Evolutionary conservation across 1,140 invertebrate genomes (phyloP).

Genomic region (Homalodisca vitripennis): DNA sequence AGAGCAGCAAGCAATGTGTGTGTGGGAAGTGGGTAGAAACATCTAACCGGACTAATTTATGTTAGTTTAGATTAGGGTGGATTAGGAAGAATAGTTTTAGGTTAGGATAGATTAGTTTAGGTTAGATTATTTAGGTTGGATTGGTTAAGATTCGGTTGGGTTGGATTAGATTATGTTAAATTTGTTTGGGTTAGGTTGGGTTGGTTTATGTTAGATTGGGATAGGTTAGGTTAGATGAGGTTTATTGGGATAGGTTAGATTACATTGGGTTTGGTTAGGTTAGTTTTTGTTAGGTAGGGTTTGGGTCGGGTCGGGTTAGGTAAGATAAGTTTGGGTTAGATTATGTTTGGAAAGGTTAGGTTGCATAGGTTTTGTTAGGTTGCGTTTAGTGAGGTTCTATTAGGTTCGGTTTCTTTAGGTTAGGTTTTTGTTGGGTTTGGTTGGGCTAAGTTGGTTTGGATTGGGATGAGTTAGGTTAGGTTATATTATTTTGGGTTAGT

Average conservation of each 20-base stretch:
- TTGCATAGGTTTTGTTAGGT: conserved; percentile 37
- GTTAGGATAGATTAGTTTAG: neutral
- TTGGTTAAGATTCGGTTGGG: conserved; percentile 6
- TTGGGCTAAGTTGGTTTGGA: conserved; percentile 36
- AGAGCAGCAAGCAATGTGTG: too few species aligned
- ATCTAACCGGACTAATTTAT: too few species aligned
- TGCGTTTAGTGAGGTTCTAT: conserved; percentile 37
- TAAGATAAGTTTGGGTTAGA: conserved; percentile 16
- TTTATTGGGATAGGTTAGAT: neutral
- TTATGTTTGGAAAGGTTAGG: conserved; percentile 35
- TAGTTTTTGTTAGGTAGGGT: too few species aligned
- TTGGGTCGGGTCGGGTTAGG: neutral
- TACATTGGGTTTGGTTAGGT: neutral
- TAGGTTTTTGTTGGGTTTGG: conserved; percentile 36
- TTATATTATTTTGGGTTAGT: conserved; percentile 33
- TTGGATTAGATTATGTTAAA: neutral
- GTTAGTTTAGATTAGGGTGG: too few species aligned
- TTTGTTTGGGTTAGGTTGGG: too few species aligned
- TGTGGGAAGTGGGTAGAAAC: too few species aligned
- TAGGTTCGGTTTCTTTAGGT: conserved; percentile 35
- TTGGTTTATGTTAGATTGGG: too few species aligned
- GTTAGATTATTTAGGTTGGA: conserved; percentile 7
- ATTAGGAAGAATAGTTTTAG: neutral
- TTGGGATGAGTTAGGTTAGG: conserved; percentile 36
- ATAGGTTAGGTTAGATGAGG: neutral